phyloP scores from a whole-genome alignment of 2,888 invertebrate species.

The Aleiodes testaceus region DNA sequence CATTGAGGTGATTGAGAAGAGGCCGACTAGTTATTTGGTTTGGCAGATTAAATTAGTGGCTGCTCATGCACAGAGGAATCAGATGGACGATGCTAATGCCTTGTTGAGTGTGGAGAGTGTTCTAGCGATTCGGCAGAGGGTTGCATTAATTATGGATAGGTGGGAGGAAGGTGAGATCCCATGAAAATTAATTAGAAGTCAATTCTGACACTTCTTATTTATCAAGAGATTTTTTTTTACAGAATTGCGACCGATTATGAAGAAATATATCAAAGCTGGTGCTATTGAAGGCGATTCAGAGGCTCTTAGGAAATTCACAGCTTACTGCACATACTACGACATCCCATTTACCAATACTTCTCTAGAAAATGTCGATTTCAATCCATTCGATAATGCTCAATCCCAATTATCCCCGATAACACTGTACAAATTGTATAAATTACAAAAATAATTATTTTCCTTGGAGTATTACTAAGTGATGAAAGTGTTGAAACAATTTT shows the following conservation, averaged over 20 bases:
- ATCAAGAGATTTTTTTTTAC: conserved; percentile 48
- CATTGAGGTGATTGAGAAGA: conserved; percentile 75
- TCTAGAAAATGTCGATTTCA: conserved; percentile 55
- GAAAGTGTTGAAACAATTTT: neutral
- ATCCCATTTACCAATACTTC: conserved; percentile 71
- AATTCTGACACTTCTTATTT: too few species aligned
- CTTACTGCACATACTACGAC: conserved; percentile 77
- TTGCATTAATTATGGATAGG: conserved; percentile 74
- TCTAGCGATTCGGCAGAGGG: conserved; percentile 77
- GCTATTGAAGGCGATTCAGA: conserved; percentile 70
- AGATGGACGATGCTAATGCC: conserved; percentile 70
- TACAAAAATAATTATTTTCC: conserved; percentile 5
- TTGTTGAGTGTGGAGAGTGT: conserved; percentile 78
- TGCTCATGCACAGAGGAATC: conserved; percentile 75
- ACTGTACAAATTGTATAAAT: conserved; percentile 23
- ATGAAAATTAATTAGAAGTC: too few species aligned
- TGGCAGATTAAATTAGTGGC: conserved; percentile 86
- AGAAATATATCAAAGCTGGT: conserved; percentile 74
- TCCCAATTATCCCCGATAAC: neutral
- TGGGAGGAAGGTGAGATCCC: conserved; percentile 75
- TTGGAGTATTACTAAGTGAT: neutral
- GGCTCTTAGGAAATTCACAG: conserved; percentile 73
- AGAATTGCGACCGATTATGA: conserved; percentile 73
- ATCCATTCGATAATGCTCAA: conserved; percentile 11
- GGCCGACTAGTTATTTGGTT: conserved; percentile 77